Base-by-base conservation (phyloP, 1,140 invertebrate genomes). In the Drosophila punjabiensis region DNA sequence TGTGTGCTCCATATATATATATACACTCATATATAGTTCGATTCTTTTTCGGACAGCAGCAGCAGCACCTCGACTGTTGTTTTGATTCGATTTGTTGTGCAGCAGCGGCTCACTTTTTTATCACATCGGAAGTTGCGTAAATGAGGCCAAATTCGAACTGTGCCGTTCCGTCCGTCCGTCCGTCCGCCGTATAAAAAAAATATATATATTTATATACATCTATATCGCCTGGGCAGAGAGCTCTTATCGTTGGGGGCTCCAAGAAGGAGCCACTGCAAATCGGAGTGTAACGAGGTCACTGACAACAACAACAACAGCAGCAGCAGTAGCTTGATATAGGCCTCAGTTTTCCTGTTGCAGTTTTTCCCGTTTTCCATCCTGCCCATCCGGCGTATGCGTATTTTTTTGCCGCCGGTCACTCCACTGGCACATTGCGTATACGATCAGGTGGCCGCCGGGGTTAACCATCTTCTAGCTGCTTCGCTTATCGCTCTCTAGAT, bases 41-140 rank as follows among this genome's bases (percentile, higher is more conserved):
- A 16, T 45, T 39, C 55, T 7, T 43, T 39, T 32, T 63, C n/a
- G 32, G 32, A 63, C 39, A 63, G 13, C 20, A 33, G 33, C 33
- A 64, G 48, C 50, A 59, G 20, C 28, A 67, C 64, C 58, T n/a
- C 59, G 39, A 18, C 11, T 56, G 50, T 58, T 56, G 64, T 56
- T 61, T 73, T 52, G 33, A 16, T 56, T 50, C 43, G 30, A 71
- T 71, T 43, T 60, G 70, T 60, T 73, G 43, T 56, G 62, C 64
- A 37, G 52, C 64, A 50, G 50, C 16, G 52, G 13, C 11, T 32
- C 47, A 61, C 61, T 37, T 52, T 83, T 84, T 89, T 89, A 90
- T 90, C 85, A 83, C 82, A 89, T 85, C 85, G 86, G 85, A 90
- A 90, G 86, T 89, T 80, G 84, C 81, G 66, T 78, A 81, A 88